Base-by-base conservation (phyloP, 2,113 vertebrate species). In the Clarias macrocephalus region DNA sequence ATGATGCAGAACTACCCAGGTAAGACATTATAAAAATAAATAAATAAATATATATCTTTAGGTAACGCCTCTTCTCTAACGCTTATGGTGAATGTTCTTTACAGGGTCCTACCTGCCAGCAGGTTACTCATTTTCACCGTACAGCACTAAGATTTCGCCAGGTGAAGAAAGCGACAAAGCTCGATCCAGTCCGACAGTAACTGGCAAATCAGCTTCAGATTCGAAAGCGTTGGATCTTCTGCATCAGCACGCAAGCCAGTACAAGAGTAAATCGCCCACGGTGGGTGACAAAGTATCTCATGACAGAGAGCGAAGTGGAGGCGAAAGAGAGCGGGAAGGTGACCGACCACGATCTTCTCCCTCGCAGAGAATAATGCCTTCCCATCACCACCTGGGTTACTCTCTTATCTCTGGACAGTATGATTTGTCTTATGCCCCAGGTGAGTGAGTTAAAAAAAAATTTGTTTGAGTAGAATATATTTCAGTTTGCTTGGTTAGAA, bases 1-100 rank as follows among this genome's bases (percentile, higher is more conserved):
- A 99, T 99, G 98, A 99, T 99, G 98, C 98, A 98, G 93, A 99
- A 97, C 89, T 99, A 99, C 93, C 97, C 98, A 97, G 97, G 98
- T 99, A 85, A 84, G 84, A 66, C 63, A 77, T 37, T 37, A 37
- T 37, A 37, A 37, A 37, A 37, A 2, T 37, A 37, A 37, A 37
- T 3, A 37, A n/a, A n/a, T n/a, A n/a, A n/a, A n/a, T n/a, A n/a
- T 75, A 10, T 5, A 30, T 6, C 5, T 4, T 62, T 62, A 18
- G 19, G 21, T 23, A 65, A n/a, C 25, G 0, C 1, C 0, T 59
- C 59, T 18, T 59, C 9, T 30, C 25, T 56, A 12, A 21, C 5
- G n/a, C 8, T 81, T 33, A 80, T 81, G 72, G 42, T 11, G 28
- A 21, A n/a, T 80, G 3, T 80, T 54, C 72, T 59, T 33, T 82